Base-by-base conservation (phyloP, 2,888 invertebrate species). In the Brachynemurus nebulosus region DNA sequence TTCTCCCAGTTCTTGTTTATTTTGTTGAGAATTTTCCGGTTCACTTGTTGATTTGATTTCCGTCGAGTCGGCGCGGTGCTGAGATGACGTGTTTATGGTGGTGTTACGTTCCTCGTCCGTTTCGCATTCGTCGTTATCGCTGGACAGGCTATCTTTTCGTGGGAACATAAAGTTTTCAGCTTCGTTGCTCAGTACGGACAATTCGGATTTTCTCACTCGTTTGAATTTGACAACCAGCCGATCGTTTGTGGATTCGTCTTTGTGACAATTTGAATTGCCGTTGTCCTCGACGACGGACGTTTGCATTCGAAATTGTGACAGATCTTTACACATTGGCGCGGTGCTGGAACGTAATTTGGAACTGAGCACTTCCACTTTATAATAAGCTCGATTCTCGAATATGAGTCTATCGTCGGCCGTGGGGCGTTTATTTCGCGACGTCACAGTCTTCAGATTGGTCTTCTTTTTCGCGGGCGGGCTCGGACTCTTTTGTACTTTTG, bases 121-220 rank as follows among this genome's bases (percentile, higher is more conserved):
- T 3, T 39, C 39, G 14, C 20, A 14, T 50, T 72, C 73, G 0
- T 76, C 76, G 8, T 65, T 64, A 4, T 71, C 72, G 1, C 69
- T 69, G 9, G 69, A 69, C 17, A 71, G 72, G 45, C 67, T 68
- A 14, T 78, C 76, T 33, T 75, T 70, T 52, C 74, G 78, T 0
- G 86, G 81, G 57, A 89, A 89, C 76, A 89, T 79, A 58, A 89
- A 89, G 53, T 82, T 86, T 55, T 86, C 86, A 0, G 89, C 89
- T 60, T 89, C 88, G 53, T 86, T 84, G 55, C 85, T 86, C 39
- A 89, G 62, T 40, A 80, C 72, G 1, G 79, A 76, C 40, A 88
- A 57, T 60, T 86, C 85, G 0, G 84, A 79, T 40, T 76, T 74
- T 4, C 85, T 68, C 14, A 85, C 75, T 50, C 83, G 80, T 42